Evolutionary conservation across 2,113 vertebrate genomes (phyloP).

Genomic region (Papio anubis): DNA sequence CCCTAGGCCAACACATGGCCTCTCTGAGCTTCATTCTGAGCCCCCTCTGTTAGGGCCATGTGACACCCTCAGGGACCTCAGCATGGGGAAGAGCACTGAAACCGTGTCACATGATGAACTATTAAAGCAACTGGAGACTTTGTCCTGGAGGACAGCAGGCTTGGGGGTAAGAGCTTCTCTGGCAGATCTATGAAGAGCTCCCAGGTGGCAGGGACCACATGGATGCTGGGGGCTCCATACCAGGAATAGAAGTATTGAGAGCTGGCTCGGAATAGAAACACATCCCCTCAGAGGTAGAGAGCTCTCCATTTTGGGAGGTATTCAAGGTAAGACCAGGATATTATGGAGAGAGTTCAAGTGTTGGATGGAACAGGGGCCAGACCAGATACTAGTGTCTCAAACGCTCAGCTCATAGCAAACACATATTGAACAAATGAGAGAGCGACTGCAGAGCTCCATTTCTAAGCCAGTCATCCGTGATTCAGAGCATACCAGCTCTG

Average conservation of each 20-base stretch:
- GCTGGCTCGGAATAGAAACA: background rate
- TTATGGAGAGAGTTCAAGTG: background rate
- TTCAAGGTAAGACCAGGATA: background rate
- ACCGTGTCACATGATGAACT: background rate
- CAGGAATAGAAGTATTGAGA: background rate
- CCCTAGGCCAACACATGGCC: too few relatives aligned
- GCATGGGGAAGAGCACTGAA: background rate
- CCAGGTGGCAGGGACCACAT: background rate
- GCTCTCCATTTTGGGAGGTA: background rate
- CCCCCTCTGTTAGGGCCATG: background rate
- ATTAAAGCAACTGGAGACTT: background rate
- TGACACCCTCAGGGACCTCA: conserved; percentile 4
- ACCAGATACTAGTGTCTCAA: too few relatives aligned
- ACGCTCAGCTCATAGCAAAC: background rate
- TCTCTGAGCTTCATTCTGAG: background rate
- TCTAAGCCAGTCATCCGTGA: too few relatives aligned
- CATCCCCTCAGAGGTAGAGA: background rate
- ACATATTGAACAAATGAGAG: background rate
- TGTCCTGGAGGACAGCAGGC: background rate
- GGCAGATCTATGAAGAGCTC: background rate
- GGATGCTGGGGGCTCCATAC: background rate
- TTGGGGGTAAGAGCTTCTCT: background rate
- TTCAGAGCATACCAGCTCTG: background rate
- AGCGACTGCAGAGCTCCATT: background rate
- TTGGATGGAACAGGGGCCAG: background rate